A percentile compares a stretch with the other conserved stretches of the same genome.
These are phyloP conservation scores for Brassicogethes aeneus DNA, from an alignment of 2,888 invertebrate species.

Conservation along the genomic window DNA sequence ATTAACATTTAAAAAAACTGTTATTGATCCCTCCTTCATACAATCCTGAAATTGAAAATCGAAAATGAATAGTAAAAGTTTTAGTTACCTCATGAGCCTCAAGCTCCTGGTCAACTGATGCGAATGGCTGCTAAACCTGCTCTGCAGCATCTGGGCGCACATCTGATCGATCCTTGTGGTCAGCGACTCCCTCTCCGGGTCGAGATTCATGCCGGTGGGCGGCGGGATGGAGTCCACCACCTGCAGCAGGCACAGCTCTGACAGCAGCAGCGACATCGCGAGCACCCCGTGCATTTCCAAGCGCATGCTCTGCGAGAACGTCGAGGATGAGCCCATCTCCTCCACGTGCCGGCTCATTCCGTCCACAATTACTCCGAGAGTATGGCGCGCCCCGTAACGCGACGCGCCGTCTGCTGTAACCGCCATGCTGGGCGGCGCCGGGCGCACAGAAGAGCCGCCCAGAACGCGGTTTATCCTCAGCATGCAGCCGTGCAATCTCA, in stretches of 20 bases:
- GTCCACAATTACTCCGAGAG: slow-evolving; percentile 41
- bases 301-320: slow-evolving; percentile 22
- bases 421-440: slow-evolving; percentile 14
- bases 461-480: slow-evolving; percentile 30
- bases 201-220: slow-evolving; percentile 32
- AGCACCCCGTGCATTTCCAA: slow-evolving; percentile 34
- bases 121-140: slow-evolving; percentile 29
- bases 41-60: no score
- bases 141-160: slow-evolving; percentile 34
- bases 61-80: no score
- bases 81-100: slow-evolving; percentile 31
- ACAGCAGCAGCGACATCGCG: slow-evolving; percentile 42
- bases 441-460: slow-evolving; percentile 13
- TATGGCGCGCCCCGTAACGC: slow-evolving; percentile 35
- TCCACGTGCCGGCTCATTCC: slow-evolving; percentile 43
- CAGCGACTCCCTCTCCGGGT: slow-evolving; percentile 33
- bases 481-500: slow-evolving; percentile 32
- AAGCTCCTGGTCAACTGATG: slow-evolving; percentile 32
- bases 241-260: slow-evolving; percentile 42
- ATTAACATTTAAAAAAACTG: no score
- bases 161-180: slow-evolving; percentile 34
- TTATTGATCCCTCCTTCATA: no score
- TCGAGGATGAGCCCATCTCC: slow-evolving; percentile 26
- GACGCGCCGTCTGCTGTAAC: slow-evolving; percentile 34
- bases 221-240: slow-evolving; percentile 41